Evolutionary conservation across 1,140 invertebrate species (phyloP).

Genomic region (Melanaphis sacchari): DNA sequence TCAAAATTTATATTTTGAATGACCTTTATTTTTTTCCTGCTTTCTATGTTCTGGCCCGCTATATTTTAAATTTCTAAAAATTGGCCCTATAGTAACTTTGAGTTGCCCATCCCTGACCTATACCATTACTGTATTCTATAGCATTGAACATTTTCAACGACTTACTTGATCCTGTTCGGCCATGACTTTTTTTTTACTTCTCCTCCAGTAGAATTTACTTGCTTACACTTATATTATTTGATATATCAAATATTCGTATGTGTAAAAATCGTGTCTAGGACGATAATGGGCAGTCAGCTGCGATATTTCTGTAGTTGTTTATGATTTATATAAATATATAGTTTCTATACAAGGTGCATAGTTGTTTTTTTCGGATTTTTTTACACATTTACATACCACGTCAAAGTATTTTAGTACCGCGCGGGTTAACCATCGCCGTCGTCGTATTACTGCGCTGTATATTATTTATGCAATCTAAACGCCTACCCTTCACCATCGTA

Average conservation of each 20-base stretch:
- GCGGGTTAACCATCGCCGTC: background rate
- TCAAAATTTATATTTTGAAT: no score
- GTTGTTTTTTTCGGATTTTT: background rate
- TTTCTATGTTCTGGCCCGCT: no score
- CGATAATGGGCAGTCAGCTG: background rate
- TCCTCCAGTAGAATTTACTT: background rate
- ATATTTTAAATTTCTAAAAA: no score
- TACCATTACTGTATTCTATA: background rate
- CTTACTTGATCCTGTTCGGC: conserved; percentile 36
- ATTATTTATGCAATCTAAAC: conserved; percentile 4
- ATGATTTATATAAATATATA: background rate
- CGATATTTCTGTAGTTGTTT: background rate
- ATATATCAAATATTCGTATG: background rate
- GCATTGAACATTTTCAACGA: background rate
- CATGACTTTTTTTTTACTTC: background rate
- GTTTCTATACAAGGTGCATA: background rate
- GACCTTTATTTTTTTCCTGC: no score
- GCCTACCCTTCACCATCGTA: background rate
- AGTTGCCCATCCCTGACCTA: no score
- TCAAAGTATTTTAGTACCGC: background rate
- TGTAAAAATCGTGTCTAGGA: background rate
- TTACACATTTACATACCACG: background rate
- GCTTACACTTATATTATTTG: background rate
- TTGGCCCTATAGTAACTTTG: no score
- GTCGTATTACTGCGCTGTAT: background rate